Conservation (phyloP, 2,888 invertebrate genomes). For the Yponomeuta evonymella region DNA sequence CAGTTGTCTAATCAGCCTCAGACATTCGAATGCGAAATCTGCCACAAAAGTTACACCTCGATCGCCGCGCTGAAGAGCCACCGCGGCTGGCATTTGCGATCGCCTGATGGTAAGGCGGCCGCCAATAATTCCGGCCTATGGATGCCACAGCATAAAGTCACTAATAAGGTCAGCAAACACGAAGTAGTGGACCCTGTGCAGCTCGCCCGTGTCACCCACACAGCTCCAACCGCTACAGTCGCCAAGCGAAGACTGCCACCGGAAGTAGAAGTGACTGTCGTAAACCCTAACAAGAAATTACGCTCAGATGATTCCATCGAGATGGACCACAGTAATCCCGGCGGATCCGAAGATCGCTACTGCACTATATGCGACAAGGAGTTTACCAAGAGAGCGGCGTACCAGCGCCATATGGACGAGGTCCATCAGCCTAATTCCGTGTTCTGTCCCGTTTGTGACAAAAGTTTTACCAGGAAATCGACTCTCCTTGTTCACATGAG, state of each 20-base stretch:
- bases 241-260: slow-evolving; percentile 65
- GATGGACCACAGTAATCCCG: slow-evolving; percentile 55
- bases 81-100: slow-evolving; percentile 80
- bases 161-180: slow-evolving; percentile 68
- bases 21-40: slow-evolving; percentile 78
- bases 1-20: slow-evolving; percentile 48
- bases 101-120: slow-evolving; percentile 72
- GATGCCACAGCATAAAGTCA: slow-evolving; percentile 74
- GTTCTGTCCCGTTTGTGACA: slow-evolving; percentile 79
- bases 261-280: slow-evolving; percentile 70
- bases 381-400: slow-evolving; percentile 77
- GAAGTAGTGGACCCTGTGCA: slow-evolving; percentile 59
- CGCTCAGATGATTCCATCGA: slow-evolving; percentile 66
- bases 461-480: slow-evolving; percentile 78
- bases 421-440: slow-evolving; percentile 72
- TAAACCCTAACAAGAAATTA: slow-evolving; percentile 68
- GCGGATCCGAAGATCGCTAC: slow-evolving; percentile 64
- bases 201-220: slow-evolving; percentile 43
- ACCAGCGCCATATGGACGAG: slow-evolving; percentile 76
- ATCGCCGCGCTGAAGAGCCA: slow-evolving; percentile 81
- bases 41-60: slow-evolving; percentile 79
- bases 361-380: slow-evolving; percentile 78
- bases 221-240: slow-evolving; percentile 37
- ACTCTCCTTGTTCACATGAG: slow-evolving; percentile 79
- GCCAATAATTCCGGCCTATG: slow-evolving; percentile 70